Base-by-base conservation (phyloP, 1,140 invertebrate species). In the Elymnias hypermnestra region DNA sequence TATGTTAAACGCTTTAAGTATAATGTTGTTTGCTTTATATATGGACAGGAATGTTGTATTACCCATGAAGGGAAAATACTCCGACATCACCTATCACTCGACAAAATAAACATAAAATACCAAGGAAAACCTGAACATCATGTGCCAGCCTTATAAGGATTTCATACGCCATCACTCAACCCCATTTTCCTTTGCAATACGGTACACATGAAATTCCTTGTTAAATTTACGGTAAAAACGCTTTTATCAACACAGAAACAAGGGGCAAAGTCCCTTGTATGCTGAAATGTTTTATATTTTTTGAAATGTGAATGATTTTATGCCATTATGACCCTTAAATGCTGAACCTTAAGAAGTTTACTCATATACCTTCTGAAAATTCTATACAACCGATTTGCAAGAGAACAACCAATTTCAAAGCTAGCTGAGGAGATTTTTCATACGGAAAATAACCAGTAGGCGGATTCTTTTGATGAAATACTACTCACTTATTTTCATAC, bases 381-480 rank as follows among this genome's bases (percentile, higher is more conserved):
- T 37, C 33, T 56, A 22, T 38, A 12, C 5, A 33, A 33, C 13
- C 29, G 29, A 33, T 33, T 33, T 33, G 29, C 50, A 51, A 51
- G 36, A 53, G 47, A 49, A 46, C 39, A 54, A 21, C 29, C 6
- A 14, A 53, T 42, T 56, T 47, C 53, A 51, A 57, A 57, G 46
- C 38, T 17, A 40, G 41, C 26, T 48, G 39, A 61, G 53, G 48
- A 40, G 41, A 48, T 41, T 57, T 33, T 39, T 57, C 54, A 53
- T 43, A 50, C 50, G 58, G 49, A 61, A 61, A 61, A 61, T 57
- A 57, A 49, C 44, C 41, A 51, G 38, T 44, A 43, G 39, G 50
- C 25, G 43, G 35, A 41, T 57, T 51, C 54, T 48, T 61, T 57
- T 42, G 50, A 54, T 17, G 48, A 46, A 43, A 51, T 26, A 23